Percentiles rank a stretch among this genome's conserved stretches.
Conservation (phyloP, 2,113 vertebrate species). For the Mesoclemmys tuberculata region DNA sequence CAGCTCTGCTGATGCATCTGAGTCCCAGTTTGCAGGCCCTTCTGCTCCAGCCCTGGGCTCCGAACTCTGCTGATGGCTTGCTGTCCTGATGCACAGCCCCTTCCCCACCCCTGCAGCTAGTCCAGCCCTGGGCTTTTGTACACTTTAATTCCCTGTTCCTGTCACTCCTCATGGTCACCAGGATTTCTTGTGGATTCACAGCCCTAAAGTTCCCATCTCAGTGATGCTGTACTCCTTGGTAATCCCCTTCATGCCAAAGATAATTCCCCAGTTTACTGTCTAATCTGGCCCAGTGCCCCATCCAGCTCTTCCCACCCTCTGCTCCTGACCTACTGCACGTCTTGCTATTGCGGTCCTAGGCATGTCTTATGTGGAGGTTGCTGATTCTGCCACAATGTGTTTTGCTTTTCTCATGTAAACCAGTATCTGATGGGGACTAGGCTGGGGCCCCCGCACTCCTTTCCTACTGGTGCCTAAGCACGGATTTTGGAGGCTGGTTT, state of each 20-base stretch:
- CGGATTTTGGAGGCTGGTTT: not conserved
- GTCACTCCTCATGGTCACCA: not conserved
- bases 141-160: not conserved
- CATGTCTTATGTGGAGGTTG: not conserved
- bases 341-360: not conserved
- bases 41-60: no score
- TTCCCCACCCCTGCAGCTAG: no score
- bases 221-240: not conserved
- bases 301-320: not conserved
- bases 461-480: not conserved
- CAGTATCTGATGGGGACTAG: not conserved
- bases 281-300: not conserved
- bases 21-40: no score
- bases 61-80: no score
- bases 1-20: rapidly evolving
- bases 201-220: not conserved
- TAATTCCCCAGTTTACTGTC: not conserved
- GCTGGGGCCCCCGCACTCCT: not conserved
- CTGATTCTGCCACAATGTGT: not conserved
- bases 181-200: not conserved
- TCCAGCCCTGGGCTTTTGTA: no score
- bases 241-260: not conserved
- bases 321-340: not conserved
- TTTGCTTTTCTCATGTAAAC: not conserved
- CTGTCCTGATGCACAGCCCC: no score